phyloP scores from a whole-genome alignment of 2,797 vertebrate species.

The Salarias fasciatus region DNA sequence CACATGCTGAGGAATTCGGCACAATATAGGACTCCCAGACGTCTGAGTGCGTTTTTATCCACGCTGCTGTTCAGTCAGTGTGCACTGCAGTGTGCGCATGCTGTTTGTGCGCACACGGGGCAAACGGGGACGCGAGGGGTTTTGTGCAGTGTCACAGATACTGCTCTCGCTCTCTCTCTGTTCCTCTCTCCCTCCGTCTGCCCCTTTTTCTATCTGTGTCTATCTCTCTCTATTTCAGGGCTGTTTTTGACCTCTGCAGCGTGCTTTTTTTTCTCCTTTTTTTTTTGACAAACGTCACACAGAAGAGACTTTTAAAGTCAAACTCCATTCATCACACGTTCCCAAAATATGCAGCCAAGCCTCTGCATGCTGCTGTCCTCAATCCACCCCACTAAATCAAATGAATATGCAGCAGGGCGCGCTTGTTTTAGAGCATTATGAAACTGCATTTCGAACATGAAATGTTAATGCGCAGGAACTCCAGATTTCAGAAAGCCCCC shows the following conservation, averaged over 20 bases:
- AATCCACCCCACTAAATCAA: conserved; percentile 1
- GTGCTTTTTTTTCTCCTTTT: neutral
- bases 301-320: conserved; percentile 24
- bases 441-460: neutral
- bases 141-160: conserved; percentile 39
- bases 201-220: too few species aligned
- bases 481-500: neutral
- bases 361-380: conserved; percentile 1
- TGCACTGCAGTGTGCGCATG: conserved; percentile 40
- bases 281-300: conserved; percentile 44
- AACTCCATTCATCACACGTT: conserved; percentile 18
- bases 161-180: conserved; percentile 7
- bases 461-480: conserved; percentile 1
- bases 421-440: conserved; percentile 14
- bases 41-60: conserved; percentile 66
- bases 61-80: conserved; percentile 39
- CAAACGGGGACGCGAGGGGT: conserved; percentile 1
- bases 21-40: conserved; percentile 66
- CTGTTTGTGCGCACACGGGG: conserved; percentile 43
- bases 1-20: conserved; percentile 74
- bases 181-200: too few species aligned
- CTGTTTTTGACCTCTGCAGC: conserved; percentile 29
- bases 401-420: conserved; percentile 8
- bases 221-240: conserved; percentile 2
- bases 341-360: conserved; percentile 11